phyloP scores from a whole-genome alignment of 2,888 invertebrate genomes.

The Spilosoma lubricipeda region DNA sequence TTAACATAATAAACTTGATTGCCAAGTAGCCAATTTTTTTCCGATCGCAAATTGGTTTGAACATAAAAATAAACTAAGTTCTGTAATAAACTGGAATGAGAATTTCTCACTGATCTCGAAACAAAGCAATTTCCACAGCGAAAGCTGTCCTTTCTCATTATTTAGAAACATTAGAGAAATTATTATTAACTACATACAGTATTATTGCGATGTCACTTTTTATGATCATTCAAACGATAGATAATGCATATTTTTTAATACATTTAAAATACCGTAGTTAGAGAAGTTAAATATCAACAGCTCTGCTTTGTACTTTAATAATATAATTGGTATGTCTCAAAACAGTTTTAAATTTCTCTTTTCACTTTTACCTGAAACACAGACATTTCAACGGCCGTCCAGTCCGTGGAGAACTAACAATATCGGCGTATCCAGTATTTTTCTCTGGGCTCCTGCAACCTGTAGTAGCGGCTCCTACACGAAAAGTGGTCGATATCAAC shows the following conservation, averaged over 20 bases:
- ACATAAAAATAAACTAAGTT: constrained; percentile 28
- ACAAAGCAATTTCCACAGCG: constrained; percentile 57
- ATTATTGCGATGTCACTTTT: constrained; percentile 49
- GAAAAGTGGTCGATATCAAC: constrained; percentile 89
- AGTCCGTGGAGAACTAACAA: constrained; percentile 93
- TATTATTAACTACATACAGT: constrained; percentile 56
- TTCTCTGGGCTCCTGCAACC: constrained; percentile 93
- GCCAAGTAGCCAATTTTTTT: constrained; percentile 15
- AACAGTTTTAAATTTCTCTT: neutral
- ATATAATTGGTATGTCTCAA: neutral
- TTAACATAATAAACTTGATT: constrained; percentile 26
- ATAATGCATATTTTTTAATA: neutral
- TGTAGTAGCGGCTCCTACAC: constrained; percentile 90
- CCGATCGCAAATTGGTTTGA: neutral
- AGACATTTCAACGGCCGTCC: constrained; percentile 95
- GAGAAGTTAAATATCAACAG: neutral
- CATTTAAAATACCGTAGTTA: neutral
- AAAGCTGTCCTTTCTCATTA: constrained; percentile 61
- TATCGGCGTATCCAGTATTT: constrained; percentile 94
- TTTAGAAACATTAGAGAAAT: constrained; percentile 52
- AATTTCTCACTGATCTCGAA: constrained; percentile 52
- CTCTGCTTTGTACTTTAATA: neutral
- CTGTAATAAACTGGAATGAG: constrained; percentile 40
- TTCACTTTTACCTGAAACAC: constrained; percentile 5
- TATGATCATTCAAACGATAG: constrained; percentile 24